Percentiles rank a stretch among this genome's conserved stretches.
Conservation (phyloP, 2,888 invertebrate species). For the Myopa testacea region DNA sequence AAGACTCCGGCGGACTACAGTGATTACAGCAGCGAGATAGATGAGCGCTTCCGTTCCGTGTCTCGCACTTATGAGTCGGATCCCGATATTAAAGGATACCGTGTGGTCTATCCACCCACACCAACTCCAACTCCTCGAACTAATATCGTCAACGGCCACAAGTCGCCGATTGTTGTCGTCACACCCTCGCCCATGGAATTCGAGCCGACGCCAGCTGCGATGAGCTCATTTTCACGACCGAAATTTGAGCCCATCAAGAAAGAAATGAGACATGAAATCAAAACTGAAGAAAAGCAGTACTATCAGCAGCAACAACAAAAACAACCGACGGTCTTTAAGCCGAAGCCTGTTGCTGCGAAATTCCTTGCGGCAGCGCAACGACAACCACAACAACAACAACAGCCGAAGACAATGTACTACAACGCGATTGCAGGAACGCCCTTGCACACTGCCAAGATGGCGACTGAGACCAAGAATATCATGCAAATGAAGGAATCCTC, state of each 20-base stretch:
- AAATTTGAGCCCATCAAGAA: slow-evolving; percentile 74
- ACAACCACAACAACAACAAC: slow-evolving; percentile 58
- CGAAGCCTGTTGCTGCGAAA: slow-evolving; percentile 70
- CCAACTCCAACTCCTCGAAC: slow-evolving; percentile 69
- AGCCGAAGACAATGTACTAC: slow-evolving; percentile 71
- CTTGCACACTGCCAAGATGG: slow-evolving; percentile 73
- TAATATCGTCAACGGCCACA: slow-evolving; percentile 67
- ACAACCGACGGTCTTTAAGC: slow-evolving; percentile 69
- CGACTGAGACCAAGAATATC: slow-evolving; percentile 77
- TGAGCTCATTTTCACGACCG: slow-evolving; percentile 67
- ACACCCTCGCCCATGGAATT: slow-evolving; percentile 72
- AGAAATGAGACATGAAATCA: slow-evolving; percentile 61
- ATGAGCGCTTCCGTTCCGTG: slow-evolving; percentile 73
- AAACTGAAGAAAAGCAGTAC: slow-evolving; percentile 51
- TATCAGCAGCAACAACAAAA: slow-evolving; percentile 57
- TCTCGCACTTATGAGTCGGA: slow-evolving; percentile 73
- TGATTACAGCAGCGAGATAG: slow-evolving; percentile 80
- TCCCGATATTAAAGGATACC: slow-evolving; percentile 71
- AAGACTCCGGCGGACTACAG: slow-evolving; percentile 71
- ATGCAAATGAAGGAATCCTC: slow-evolving; percentile 79
- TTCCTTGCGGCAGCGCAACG: slow-evolving; percentile 60
- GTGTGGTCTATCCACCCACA: slow-evolving; percentile 73
- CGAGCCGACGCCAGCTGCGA: slow-evolving; percentile 69
- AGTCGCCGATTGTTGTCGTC: slow-evolving; percentile 69
- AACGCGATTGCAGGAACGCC: slow-evolving; percentile 72